Evolutionary conservation across 2,888 invertebrate species (phyloP).

Genomic region (Macaria liturata): DNA sequence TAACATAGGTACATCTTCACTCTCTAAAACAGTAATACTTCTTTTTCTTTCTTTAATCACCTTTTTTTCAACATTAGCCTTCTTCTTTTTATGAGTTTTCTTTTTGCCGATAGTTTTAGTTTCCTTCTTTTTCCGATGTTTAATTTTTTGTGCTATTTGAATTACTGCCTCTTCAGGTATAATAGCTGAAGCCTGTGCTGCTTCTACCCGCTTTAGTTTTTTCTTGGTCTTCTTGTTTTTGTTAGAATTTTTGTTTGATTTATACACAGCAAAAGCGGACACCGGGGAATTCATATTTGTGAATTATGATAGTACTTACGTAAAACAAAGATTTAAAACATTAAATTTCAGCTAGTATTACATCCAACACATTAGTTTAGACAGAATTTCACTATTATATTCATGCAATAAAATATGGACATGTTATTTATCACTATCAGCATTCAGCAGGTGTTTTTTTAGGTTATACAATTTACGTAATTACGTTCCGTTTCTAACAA

Average conservation of each 20-base stretch:
- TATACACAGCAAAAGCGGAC: conserved; percentile 73
- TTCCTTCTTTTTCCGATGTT: conserved; percentile 54
- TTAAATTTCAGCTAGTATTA: not conserved
- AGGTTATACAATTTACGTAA: too few species aligned
- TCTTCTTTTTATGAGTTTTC: conserved; percentile 61
- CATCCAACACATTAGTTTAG: too few species aligned
- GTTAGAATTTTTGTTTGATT: conserved; percentile 51
- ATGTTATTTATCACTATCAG: too few species aligned
- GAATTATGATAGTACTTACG: not conserved
- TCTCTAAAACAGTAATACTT: conserved; percentile 23
- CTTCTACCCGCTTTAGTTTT: conserved; percentile 6
- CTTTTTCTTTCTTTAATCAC: conserved; percentile 23
- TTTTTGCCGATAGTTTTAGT: conserved; percentile 56
- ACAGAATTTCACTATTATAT: too few species aligned
- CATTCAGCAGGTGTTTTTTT: too few species aligned
- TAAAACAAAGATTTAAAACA: not conserved
- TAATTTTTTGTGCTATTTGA: conserved; percentile 56
- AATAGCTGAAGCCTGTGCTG: conserved; percentile 36
- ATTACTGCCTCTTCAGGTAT: conserved; percentile 44
- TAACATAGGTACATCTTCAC: conserved; percentile 54
- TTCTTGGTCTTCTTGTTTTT: conserved; percentile 41
- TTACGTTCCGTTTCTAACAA: too few species aligned
- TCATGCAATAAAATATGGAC: too few species aligned
- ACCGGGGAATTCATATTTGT: conserved; percentile 59
- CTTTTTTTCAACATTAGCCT: conserved; percentile 37